Conservation (phyloP, 2,888 invertebrate genomes). For the Trisateles emortualis region DNA sequence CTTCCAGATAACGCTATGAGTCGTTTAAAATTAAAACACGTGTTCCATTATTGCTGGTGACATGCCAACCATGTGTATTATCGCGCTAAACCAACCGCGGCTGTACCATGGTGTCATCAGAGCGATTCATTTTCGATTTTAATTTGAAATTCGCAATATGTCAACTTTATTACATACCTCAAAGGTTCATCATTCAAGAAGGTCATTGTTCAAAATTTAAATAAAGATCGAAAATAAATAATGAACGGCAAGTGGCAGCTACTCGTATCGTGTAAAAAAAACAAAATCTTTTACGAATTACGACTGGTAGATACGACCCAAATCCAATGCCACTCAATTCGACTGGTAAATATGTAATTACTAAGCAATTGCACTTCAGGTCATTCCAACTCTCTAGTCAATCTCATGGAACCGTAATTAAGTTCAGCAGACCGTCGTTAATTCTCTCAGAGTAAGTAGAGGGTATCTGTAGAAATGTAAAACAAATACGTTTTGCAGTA, state of each 20-base stretch:
- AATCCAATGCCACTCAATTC: neutral
- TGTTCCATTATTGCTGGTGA: conserved; percentile 42
- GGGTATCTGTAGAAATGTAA: neutral
- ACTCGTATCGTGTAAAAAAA: conserved; percentile 32
- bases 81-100: conserved; percentile 32
- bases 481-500: neutral
- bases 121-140: no score
- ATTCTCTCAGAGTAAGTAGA: neutral
- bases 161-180: no score
- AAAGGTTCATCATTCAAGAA: no score
- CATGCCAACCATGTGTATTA: conserved; percentile 46
- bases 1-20: conserved; percentile 33
- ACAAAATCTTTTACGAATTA: neutral
- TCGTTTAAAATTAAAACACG: conserved; percentile 44
- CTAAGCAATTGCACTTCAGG: conserved; percentile 12
- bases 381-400: conserved; percentile 7
- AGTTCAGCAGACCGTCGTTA: conserved; percentile 17
- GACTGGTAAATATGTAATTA: conserved; percentile 17
- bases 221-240: no score
- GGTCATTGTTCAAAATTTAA: no score
- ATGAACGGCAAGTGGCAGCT: no score
- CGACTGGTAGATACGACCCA: no score
- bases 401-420: conserved; percentile 16
- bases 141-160: no score
- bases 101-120: no score